These are phyloP conservation scores for Euura lappo DNA, from an alignment of 1,140 invertebrate species.

Conservation along the genomic window DNA sequence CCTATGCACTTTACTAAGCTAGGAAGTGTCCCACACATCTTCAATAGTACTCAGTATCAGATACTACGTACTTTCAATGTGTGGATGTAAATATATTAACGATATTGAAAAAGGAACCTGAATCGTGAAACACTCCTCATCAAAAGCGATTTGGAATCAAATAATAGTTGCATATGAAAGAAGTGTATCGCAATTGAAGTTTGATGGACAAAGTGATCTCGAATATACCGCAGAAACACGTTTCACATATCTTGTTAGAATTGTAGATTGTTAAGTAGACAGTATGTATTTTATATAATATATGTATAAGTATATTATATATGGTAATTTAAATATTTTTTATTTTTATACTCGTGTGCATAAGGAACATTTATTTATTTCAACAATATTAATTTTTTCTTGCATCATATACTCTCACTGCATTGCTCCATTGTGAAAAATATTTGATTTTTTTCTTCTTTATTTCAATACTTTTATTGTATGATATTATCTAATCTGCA, in stretches of 20 bases:
- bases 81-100: too few relatives aligned
- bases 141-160: too few relatives aligned
- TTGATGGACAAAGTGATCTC: background rate
- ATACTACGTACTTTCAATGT: too few relatives aligned
- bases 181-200: too few relatives aligned
- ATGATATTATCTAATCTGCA: slow-evolving; percentile 8
- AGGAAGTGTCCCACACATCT: too few relatives aligned
- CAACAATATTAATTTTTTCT: slow-evolving; percentile 22
- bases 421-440: slow-evolving; percentile 20
- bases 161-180: too few relatives aligned
- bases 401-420: slow-evolving; percentile 16
- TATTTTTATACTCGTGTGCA: slow-evolving; percentile 28
- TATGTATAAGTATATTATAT: background rate
- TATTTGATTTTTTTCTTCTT: slow-evolving; percentile 21
- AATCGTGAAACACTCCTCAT: too few relatives aligned
- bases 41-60: too few relatives aligned
- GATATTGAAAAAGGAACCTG: too few relatives aligned
- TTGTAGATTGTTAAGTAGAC: background rate
- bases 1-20: too few relatives aligned
- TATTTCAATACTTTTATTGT: slow-evolving; percentile 11
- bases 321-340: slow-evolving; percentile 3
- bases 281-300: background rate
- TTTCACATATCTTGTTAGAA: background rate
- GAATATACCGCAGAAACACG: background rate
- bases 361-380: slow-evolving; percentile 32